Conservation (phyloP, 2,113 vertebrate species). For the Brachionichthys hirsutus region DNA sequence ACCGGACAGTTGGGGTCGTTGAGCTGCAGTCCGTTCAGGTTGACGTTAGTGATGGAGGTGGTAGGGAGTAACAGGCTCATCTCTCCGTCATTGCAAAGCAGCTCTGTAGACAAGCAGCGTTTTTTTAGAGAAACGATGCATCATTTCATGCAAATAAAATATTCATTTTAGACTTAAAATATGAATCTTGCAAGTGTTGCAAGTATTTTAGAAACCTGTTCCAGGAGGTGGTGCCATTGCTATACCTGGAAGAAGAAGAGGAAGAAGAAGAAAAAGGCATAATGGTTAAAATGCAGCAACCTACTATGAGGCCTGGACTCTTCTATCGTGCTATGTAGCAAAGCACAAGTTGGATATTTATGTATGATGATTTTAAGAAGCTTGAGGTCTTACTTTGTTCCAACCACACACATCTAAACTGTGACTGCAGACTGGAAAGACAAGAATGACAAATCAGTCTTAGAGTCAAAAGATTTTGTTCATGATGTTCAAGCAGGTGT, state of each 20-base stretch:
- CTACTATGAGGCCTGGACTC: neutral
- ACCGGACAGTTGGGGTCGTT: conserved; percentile 71
- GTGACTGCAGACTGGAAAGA: conserved; percentile 73
- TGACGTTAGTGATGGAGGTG: conserved; percentile 45
- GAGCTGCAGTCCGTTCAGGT: conserved; percentile 64
- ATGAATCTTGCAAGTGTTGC: neutral
- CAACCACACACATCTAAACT: conserved; percentile 71
- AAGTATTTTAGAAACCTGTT: conserved; percentile 58
- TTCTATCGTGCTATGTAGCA: neutral
- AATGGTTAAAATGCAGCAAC: neutral
- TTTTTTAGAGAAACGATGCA: neutral
- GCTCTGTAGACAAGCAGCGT: conserved; percentile 43
- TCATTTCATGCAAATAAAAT: rapidly evolving
- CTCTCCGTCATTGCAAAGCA: conserved; percentile 56
- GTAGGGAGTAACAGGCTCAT: conserved; percentile 72
- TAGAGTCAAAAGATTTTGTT: neutral
- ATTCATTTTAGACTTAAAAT: neutral
- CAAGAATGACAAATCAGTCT: conserved; percentile 14
- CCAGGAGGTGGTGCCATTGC: conserved; percentile 58
- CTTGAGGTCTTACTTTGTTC: conserved; percentile 71
- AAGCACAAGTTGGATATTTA: conserved; percentile 3
- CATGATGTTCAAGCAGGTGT: neutral
- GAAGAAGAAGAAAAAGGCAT: conserved; percentile 1
- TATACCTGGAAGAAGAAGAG: conserved; percentile 52
- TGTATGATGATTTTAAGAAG: neutral